Evolutionary conservation across 2,113 vertebrate genomes (phyloP), one percentile per base, ranked within the genome.

Genomic region (Phaethon lepturus): DNA sequence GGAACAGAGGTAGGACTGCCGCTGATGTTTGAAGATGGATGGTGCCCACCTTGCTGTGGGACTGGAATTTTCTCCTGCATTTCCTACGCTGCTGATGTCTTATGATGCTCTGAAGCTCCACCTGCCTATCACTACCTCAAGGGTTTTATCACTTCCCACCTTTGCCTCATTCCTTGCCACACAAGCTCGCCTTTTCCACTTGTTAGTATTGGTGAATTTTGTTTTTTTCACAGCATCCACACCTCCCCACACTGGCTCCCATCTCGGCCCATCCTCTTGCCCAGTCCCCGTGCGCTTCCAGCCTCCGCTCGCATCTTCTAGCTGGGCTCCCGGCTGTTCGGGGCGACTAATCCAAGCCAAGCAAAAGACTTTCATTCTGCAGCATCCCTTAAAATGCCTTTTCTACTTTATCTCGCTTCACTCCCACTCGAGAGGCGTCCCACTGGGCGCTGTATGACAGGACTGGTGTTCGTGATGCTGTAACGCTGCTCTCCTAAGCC

Each of bases 111-210:
- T 9, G 45, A 47, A 31, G 63, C 71, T 50, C 50, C 42, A 7
- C 60, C 75, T 53, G n/a, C 59, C 42, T 71, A 23, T 59, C 64
- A 3, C 91, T 90, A 67, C 93, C 93, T 94, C 88, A 45, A 49
- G 56, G 56, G 59, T 84, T 78, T 79, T 55, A 35, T 56, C 35
- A 15, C 64, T 38, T 62, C 56, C 66, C 64, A 49, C 47, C 28
- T 89, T 74, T 62, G 22, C 69, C 76, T 93, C 69, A 11, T 42
- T 67, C 45, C 56, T 60, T 40, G 66, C 71, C 84, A 13, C 7
- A 64, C 8, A 7, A 88, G 26, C n/a, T 55, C 13, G 1, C 31
- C 10, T 58, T n/a, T n/a, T n/a, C 55, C 72, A 13, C 66, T 44
- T 33, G 29, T 44, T 40, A 8, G 17, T 18, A 33, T 6, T 28